phyloP scores from a whole-genome alignment of 2,113 vertebrate species.

The Euleptes europaea region DNA sequence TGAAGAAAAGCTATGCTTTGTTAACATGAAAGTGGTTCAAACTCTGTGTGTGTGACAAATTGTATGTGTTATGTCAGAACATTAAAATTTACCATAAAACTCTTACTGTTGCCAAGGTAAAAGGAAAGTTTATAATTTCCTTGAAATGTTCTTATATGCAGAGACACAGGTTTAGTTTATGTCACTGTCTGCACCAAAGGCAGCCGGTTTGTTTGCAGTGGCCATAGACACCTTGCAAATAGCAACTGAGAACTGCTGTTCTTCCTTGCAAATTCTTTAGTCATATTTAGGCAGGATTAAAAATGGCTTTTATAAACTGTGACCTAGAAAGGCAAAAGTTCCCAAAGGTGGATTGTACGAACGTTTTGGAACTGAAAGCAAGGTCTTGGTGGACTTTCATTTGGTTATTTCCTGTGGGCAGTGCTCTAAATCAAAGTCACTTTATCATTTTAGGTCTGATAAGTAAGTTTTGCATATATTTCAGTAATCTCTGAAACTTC shows the following conservation, averaged over 20 bases:
- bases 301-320: background rate
- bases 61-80: slow-evolving; percentile 51
- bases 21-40: slow-evolving; percentile 75
- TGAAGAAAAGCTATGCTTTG: slow-evolving; percentile 63
- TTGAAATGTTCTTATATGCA: slow-evolving; percentile 52
- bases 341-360: background rate
- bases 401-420: too few relatives aligned
- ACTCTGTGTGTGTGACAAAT: slow-evolving; percentile 67
- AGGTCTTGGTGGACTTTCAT: background rate
- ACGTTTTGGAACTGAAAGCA: background rate
- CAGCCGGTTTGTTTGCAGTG: slow-evolving; percentile 7
- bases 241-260: background rate
- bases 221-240: background rate
- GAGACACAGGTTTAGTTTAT: background rate
- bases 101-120: slow-evolving; percentile 66
- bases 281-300: background rate
- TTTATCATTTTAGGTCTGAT: too few relatives aligned
- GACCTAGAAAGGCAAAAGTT: background rate
- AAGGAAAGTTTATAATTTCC: slow-evolving; percentile 67
- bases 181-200: slow-evolving; percentile 20
- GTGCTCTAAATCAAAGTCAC: background rate
- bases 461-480: too few relatives aligned
- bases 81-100: slow-evolving; percentile 62
- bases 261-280: background rate
- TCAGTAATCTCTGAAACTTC: background rate